A percentile compares a stretch with the other conserved stretches of the same genome.
These are phyloP conservation scores for Acromyrmex echinatior DNA, from an alignment of 1,140 invertebrate genomes.

Conservation along the genomic window DNA sequence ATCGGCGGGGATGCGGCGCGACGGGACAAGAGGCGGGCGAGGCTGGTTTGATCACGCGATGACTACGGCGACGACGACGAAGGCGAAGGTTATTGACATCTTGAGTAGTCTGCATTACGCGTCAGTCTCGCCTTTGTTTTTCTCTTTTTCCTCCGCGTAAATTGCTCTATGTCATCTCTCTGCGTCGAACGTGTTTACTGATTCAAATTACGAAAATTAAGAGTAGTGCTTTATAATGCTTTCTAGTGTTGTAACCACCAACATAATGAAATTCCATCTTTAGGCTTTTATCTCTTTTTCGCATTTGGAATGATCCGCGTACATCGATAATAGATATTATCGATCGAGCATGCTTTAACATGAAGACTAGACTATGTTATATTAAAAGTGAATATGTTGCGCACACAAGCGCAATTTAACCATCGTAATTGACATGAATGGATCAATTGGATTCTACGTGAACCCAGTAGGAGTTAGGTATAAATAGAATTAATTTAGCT, in stretches of 20 bases:
- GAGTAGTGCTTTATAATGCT: neutral
- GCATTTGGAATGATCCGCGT: neutral
- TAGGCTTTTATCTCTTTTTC: neutral
- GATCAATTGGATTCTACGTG: neutral
- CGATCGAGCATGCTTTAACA: neutral
- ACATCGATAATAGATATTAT: conserved; percentile 18
- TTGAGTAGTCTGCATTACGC: conserved; percentile 53
- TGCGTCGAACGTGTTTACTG: neutral
- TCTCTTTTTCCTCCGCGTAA: conserved; percentile 24
- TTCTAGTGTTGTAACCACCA: conserved; percentile 4
- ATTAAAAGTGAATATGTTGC: conserved; percentile 14
- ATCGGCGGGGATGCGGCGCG: neutral
- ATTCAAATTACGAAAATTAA: conserved; percentile 37
- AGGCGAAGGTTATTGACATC: conserved; percentile 82
- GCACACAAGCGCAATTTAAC: neutral
- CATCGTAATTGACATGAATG: neutral
- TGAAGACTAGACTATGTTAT: neutral
- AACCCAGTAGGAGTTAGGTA: neutral
- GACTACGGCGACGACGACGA: conserved; percentile 71
- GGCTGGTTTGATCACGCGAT: conserved; percentile 82
- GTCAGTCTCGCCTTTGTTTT: conserved; percentile 1
- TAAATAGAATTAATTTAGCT: neutral
- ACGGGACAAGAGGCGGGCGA: conserved; percentile 51
- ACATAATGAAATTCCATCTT: conserved; percentile 1
- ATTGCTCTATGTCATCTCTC: conserved; percentile 18